Evolutionary conservation across 2,797 vertebrate genomes (phyloP).

Genomic region (Calcarius lapponicus): DNA sequence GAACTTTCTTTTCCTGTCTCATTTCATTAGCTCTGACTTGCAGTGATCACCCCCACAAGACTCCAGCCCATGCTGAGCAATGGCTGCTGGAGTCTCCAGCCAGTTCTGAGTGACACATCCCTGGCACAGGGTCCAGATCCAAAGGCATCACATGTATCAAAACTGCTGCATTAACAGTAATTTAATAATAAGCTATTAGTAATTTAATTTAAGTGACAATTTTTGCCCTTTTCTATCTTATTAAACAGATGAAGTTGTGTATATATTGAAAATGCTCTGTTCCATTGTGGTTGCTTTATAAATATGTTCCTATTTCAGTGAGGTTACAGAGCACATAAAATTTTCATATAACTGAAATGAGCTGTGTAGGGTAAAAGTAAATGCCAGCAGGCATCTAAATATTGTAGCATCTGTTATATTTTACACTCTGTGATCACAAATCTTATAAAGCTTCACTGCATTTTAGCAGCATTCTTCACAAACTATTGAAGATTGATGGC

Average conservation of each 20-base stretch:
- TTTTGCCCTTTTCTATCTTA: slow-evolving; percentile 50
- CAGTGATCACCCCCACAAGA: neutral
- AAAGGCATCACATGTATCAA: neutral
- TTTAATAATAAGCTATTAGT: slow-evolving; percentile 13
- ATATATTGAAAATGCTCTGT: slow-evolving; percentile 51
- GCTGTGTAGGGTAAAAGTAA: slow-evolving; percentile 87
- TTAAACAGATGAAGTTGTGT: slow-evolving; percentile 40
- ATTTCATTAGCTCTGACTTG: neutral
- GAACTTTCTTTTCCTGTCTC: neutral
- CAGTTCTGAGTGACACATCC: neutral
- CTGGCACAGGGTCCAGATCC: neutral
- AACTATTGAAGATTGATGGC: slow-evolving; percentile 77
- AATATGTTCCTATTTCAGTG: slow-evolving; percentile 67
- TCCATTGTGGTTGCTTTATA: slow-evolving; percentile 64
- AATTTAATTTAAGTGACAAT: slow-evolving; percentile 1
- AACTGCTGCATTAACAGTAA: neutral
- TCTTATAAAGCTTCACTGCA: slow-evolving; percentile 75
- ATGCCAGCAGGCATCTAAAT: slow-evolving; percentile 89
- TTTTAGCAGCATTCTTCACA: slow-evolving; percentile 70
- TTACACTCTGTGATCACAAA: slow-evolving; percentile 87
- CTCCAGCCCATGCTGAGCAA: neutral
- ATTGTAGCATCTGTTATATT: slow-evolving; percentile 89
- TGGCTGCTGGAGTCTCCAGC: neutral
- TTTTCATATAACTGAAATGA: slow-evolving; percentile 85
- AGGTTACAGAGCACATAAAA: slow-evolving; percentile 73